Evolutionary conservation across 2,888 invertebrate genomes (phyloP), one percentile per base, ranked within the genome.

Genomic region (Dinocampus coccinellae): DNA sequence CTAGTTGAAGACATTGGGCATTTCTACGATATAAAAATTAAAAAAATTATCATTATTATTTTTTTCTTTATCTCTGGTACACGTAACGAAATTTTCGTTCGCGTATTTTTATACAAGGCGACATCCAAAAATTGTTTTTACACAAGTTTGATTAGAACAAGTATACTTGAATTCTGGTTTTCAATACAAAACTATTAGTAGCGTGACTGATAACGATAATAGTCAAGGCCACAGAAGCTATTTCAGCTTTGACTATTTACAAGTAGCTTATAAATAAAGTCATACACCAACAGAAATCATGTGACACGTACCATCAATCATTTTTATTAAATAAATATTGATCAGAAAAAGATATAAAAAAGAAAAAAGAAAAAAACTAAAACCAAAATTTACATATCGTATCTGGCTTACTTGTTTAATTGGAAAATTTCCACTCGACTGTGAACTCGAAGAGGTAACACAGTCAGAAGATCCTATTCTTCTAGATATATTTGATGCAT

Each of bases 1-100:
- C 75, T 78, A 70, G 76, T 76, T 53, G 80, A 79, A 24, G 82
- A 80, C 70, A 79, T 74, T 61, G 83, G 79, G 78, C 81, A 83
- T 80, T 83, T 85, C 87, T 87, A 78, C 42, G 80, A 16, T 26
- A 39, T n/a, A 36, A 52, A 47, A 62, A 42, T 67, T 36, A 57
- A 55, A 39, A 20, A 72, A 34, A 60, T 24, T 16, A 16, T 20
- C 36, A 42, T 24, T 39, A 39, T 20, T 26, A 69, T 39, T 29
- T 39, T 29, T 34, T 47, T 34, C 22, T 1, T 53, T n/a, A 52
- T 20, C 42, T 53, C 11, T 53, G 2, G 13, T 22, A 26, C 10
- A 4, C 20, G 11, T 24, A 13, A 39, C 34, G n/a, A 4, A 62
- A 36, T 34, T 24, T 13, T 39, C 39, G 33, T 11, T 62, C 24